Conservation (phyloP, 2,797 vertebrate genomes). For the Leptoclinus maculatus region DNA sequence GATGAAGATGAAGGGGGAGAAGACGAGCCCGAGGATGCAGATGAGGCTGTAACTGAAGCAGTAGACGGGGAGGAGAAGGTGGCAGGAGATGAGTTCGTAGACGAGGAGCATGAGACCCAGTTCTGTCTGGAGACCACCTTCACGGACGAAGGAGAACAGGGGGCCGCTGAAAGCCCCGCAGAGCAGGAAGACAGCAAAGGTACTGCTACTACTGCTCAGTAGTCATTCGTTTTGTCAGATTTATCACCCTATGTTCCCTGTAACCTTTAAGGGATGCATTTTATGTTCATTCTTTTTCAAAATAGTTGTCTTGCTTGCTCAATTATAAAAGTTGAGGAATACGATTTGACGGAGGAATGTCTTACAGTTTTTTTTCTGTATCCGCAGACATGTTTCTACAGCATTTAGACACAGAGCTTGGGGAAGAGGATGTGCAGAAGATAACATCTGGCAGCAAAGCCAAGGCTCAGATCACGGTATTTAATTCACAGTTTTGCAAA, state of each 20-base stretch:
- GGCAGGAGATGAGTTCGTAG: conserved; percentile 84
- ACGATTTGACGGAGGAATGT: not conserved
- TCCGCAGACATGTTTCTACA: conserved; percentile 88
- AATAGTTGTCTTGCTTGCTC: not conserved
- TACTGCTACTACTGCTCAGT: conserved; percentile 10
- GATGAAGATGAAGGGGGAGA: conserved; percentile 39
- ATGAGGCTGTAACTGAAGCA: conserved; percentile 36
- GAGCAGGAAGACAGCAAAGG: conserved; percentile 53
- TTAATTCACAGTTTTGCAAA: not conserved
- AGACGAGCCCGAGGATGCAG: conserved; percentile 43
- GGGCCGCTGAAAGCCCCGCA: conserved; percentile 13
- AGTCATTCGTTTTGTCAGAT: not conserved
- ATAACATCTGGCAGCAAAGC: conserved; percentile 80
- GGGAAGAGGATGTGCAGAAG: conserved; percentile 88
- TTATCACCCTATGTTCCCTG: not conserved
- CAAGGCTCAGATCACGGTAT: conserved; percentile 88
- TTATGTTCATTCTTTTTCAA: not conserved
- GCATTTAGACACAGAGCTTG: conserved; percentile 88
- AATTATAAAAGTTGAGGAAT: not conserved
- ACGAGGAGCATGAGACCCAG: conserved; percentile 88
- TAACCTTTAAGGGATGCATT: not conserved
- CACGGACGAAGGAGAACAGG: conserved; percentile 72
- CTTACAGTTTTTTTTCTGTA: conserved; percentile 4
- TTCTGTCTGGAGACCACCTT: conserved; percentile 95
- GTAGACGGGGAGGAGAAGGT: conserved; percentile 46